These are phyloP conservation scores for Pachliopta kotzebuea DNA, from an alignment of 2,888 invertebrate species.

Conservation along the genomic window DNA sequence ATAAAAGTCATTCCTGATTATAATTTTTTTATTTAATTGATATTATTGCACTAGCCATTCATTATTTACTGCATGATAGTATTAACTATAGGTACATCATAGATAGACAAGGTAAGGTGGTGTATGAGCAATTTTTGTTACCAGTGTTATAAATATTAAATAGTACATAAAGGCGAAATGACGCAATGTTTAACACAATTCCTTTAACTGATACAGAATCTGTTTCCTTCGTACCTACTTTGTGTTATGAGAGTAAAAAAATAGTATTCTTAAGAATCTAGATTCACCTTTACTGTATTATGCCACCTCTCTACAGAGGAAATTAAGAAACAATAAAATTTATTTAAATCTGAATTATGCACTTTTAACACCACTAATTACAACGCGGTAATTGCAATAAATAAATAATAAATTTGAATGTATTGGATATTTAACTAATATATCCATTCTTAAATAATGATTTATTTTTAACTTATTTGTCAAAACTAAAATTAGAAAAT, in stretches of 20 bases:
- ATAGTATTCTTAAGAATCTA: conserved; percentile 21
- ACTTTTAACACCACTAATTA: neutral
- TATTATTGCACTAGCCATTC: conserved; percentile 63
- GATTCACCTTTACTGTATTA: conserved; percentile 12
- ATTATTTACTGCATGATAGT: conserved; percentile 41
- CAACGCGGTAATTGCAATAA: neutral
- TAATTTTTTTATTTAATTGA: conserved; percentile 68
- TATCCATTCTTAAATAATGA: neutral
- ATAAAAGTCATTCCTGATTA: conserved; percentile 70
- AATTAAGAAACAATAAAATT: neutral
- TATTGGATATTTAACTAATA: neutral
- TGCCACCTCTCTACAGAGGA: neutral
- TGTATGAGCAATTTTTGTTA: conserved; percentile 74
- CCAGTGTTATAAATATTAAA: conserved; percentile 20
- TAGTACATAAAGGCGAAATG: neutral
- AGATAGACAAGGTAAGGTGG: conserved; percentile 58
- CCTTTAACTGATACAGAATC: conserved; percentile 16
- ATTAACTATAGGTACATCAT: conserved; percentile 59
- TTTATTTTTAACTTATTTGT: neutral
- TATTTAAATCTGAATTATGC: neutral
- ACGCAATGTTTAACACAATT: conserved; percentile 17
- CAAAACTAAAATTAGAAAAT: neutral
- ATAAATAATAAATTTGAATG: no score
- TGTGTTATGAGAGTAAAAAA: conserved; percentile 17
- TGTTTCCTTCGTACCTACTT: conserved; percentile 12